A percentile compares a stretch with the other conserved stretches of the same genome.
These are phyloP conservation scores for Drosophila subobscura DNA, from an alignment of 1,140 invertebrate genomes.

Conservation along the genomic window DNA sequence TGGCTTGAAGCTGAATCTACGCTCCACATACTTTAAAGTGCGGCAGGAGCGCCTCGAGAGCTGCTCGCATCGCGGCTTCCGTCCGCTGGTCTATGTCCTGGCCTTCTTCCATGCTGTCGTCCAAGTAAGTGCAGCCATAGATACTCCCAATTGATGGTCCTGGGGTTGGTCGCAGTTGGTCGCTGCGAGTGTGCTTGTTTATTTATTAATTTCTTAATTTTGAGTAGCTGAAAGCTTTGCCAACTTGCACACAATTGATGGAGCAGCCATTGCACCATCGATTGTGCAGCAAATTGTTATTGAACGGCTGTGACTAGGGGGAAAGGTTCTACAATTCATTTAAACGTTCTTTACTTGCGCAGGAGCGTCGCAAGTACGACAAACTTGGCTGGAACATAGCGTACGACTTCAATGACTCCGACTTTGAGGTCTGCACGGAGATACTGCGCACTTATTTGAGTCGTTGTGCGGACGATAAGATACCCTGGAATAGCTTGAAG, in stretches of 20 bases:
- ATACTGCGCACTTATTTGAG: conserved; percentile 93
- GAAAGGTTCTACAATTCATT: conserved; percentile 55
- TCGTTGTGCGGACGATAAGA: conserved; percentile 86
- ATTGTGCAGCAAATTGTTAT: conserved; percentile 66
- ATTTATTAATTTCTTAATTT: conserved; percentile 79
- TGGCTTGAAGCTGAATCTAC: conserved; percentile 94
- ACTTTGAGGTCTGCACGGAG: conserved; percentile 93
- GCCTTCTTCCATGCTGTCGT: conserved; percentile 96
- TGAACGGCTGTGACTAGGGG: conserved; percentile 45
- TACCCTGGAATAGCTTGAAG: conserved; percentile 95
- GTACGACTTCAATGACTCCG: conserved; percentile 96
- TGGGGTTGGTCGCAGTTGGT: conserved; percentile 50
- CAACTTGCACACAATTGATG: conserved; percentile 64
- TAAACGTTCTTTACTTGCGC: conserved; percentile 15
- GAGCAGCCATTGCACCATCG: conserved; percentile 23
- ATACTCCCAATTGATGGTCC: conserved; percentile 50
- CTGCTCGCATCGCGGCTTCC: conserved; percentile 90
- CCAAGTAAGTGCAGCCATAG: conserved; percentile 85
- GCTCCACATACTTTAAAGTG: conserved; percentile 94
- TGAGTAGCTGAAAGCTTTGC: conserved; percentile 64
- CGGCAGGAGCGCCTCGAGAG: conserved; percentile 87
- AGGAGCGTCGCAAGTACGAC: conserved; percentile 95
- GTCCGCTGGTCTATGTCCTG: conserved; percentile 91
- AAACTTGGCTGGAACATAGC: conserved; percentile 97
- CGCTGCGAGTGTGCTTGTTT: conserved; percentile 45